A percentile compares a stretch with the other conserved stretches of the same genome.
These are phyloP conservation scores for Leucopternis melanops DNA, from an alignment of 2,113 vertebrate species.

Conservation along the genomic window DNA sequence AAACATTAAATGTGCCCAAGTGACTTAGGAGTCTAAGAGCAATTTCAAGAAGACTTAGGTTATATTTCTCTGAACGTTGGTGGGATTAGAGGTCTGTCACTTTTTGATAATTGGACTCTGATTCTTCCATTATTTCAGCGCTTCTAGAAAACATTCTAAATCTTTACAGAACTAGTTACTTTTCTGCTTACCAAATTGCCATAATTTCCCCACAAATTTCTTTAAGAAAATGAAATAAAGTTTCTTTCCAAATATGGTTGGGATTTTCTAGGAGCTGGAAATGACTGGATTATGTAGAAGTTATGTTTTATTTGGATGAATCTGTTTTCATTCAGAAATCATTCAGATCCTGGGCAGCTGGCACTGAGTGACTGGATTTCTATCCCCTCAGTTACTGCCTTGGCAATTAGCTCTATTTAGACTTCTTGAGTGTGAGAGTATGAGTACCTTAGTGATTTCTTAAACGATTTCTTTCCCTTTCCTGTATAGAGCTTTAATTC, in stretches of 20 bases:
- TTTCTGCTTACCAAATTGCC: not conserved
- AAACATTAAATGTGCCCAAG: not conserved
- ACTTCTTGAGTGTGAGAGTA: not conserved
- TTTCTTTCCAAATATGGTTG: not conserved
- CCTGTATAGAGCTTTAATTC: not conserved
- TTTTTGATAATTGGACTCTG: not conserved
- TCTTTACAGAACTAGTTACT: not conserved
- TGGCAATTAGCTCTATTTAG: not conserved
- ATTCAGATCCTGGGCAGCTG: not conserved
- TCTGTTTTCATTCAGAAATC: not conserved
- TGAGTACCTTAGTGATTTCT: not conserved
- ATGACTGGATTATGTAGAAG: not conserved
- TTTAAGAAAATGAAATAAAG: not conserved
- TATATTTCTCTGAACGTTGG: not conserved
- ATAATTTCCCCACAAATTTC: not conserved
- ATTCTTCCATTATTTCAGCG: not conserved
- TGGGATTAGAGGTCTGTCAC: not conserved
- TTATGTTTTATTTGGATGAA: not conserved
- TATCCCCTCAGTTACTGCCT: not conserved
- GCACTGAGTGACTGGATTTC: not conserved
- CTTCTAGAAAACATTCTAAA: not conserved
- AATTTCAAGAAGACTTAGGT: not conserved
- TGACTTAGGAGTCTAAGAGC: not conserved
- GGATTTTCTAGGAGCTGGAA: not conserved
- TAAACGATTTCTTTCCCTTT: not conserved